A percentile compares a stretch with the other conserved stretches of the same genome.
These are phyloP conservation scores for Neosilurus mollespiculum DNA, from an alignment of 2,797 vertebrate species.

Conservation along the genomic window DNA sequence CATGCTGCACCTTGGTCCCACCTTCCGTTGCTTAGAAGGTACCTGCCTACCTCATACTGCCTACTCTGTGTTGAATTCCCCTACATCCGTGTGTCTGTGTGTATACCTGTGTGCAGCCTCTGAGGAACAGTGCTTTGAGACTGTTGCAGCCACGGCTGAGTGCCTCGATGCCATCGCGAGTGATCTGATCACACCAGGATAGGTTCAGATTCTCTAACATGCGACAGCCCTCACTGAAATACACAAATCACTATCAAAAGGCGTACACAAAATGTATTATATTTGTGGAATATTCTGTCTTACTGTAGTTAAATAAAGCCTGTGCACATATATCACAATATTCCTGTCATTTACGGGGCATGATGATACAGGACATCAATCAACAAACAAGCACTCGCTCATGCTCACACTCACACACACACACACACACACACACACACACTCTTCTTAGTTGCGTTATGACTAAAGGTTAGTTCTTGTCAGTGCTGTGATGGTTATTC, in stretches of 20 bases:
- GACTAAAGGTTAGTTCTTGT: not conserved
- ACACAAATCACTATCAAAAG: not conserved
- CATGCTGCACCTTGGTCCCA: not conserved
- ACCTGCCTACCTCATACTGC: not conserved
- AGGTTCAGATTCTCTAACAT: conserved; percentile 95
- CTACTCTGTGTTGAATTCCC: not conserved
- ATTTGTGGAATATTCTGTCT: not conserved
- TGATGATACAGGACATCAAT: not conserved
- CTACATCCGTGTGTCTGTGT: not conserved
- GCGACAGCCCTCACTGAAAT: conserved; percentile 89
- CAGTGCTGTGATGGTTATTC: not conserved
- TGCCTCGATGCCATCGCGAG: conserved; percentile 94
- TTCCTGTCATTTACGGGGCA: not conserved
- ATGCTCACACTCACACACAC: not conserved
- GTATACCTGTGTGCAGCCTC: conserved; percentile 94
- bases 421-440: not conserved
- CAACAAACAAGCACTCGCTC: not conserved
- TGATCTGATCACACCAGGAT: conserved; percentile 98
- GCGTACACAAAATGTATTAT: not conserved
- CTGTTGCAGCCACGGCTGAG: conserved; percentile 89
- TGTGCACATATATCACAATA: too few species aligned
- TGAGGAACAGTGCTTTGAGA: conserved; percentile 89
- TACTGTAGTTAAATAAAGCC: not conserved
- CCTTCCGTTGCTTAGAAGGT: not conserved
- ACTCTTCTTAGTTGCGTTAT: not conserved